Conservation (phyloP, 2,113 vertebrate species). For the Stomatorhinus ivindoensis region DNA sequence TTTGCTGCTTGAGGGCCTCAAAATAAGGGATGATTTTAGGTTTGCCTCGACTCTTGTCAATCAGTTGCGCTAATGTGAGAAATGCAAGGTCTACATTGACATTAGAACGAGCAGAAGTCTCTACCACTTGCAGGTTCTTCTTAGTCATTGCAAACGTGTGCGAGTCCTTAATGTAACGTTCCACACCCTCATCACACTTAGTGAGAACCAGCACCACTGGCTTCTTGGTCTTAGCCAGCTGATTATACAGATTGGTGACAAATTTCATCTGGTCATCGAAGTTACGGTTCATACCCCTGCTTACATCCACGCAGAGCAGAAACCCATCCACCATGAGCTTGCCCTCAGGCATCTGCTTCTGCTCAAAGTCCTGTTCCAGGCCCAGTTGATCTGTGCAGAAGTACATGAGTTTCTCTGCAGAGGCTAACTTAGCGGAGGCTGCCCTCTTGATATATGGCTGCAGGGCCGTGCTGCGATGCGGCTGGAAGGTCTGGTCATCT, state of each 20-base stretch:
- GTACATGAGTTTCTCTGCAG: constrained; percentile 98
- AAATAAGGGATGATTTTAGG: constrained; percentile 94
- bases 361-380: constrained; percentile 97
- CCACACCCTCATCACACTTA: constrained; percentile 95
- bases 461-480: constrained; percentile 88
- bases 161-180: constrained; percentile 91
- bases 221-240: constrained; percentile 91
- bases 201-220: constrained; percentile 84
- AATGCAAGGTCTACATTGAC: constrained; percentile 93
- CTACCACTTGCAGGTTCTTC: constrained; percentile 95
- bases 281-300: constrained; percentile 92
- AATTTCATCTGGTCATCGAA: constrained; percentile 98
- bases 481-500: constrained; percentile 95
- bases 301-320: constrained; percentile 86
- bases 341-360: constrained; percentile 98
- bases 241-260: constrained; percentile 85
- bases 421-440: constrained; percentile 85
- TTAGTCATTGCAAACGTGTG: constrained; percentile 88
- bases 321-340: constrained; percentile 89
- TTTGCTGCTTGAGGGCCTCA: constrained; percentile 93
- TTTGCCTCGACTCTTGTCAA: constrained; percentile 83
- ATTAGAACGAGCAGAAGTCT: constrained; percentile 92
- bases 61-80: constrained; percentile 82
- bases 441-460: constrained; percentile 95
- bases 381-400: constrained; percentile 98